Evolutionary conservation across 2,113 vertebrate genomes (phyloP), one percentile per base, ranked within the genome.

Genomic region (Okapia johnstoni): DNA sequence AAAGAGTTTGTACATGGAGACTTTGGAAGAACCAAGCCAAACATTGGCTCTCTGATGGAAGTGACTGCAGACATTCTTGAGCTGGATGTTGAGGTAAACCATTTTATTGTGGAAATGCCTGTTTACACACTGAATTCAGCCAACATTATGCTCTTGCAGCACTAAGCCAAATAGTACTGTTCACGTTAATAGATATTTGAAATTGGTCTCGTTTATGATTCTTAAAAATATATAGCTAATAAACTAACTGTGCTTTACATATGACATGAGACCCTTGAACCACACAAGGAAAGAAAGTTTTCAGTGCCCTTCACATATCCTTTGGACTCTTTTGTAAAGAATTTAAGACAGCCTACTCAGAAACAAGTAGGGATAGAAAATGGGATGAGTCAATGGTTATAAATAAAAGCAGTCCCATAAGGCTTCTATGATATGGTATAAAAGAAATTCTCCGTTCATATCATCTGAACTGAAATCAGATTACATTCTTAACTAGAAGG

Each of bases 1-100:
- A 99, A 99, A 97, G 99, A 99, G 98, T 99, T 99, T 96, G 99
- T 99, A 50, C 99, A 99, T 0, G 99, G 99, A 97, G 99, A 99
- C 98, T 99, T 99, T 25, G 99, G 99, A 46, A 99, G 99, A 97
- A 99, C 99, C 10, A 99, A 99, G 97, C 99, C 99, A 15, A 99
- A 99, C 97, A 98, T 99, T 94, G 99, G 99, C 57, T 98, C 98
- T 60, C 99, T 99, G 28, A 98, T 99, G 98, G 98, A 99, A 76
- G 99, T 99, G 5, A 99, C 99, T 0, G 98, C 99, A 0, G 99
- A 99, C 98, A 99, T 99, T 92, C 99, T 99, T 97, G 99, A 99
- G 98, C 98, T 99, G 98, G 99, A 99, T 76, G 99, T 99, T 28
- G 99, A 99, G 99, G 99, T 99, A 95, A 99, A 98, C 93, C 77